Percentiles rank a stretch among this genome's conserved stretches.
These are phyloP conservation scores for Drosophila paucipuncta DNA, from an alignment of 2,888 invertebrate species.

Conservation along the genomic window DNA sequence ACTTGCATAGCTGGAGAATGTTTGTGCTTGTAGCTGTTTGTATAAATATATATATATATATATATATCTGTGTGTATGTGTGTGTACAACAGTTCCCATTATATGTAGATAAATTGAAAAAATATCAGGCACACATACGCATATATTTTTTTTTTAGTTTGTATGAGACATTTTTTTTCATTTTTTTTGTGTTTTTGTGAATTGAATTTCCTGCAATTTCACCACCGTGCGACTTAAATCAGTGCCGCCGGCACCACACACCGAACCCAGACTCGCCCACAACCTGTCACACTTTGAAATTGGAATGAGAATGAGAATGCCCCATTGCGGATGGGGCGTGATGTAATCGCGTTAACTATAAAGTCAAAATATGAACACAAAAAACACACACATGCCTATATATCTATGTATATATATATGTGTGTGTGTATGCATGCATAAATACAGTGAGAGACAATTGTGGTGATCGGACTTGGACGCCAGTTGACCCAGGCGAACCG, in stretches of 20 bases:
- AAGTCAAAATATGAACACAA: constrained; percentile 41
- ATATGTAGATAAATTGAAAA: constrained; percentile 18
- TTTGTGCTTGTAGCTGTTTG: constrained; percentile 5
- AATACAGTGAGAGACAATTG: constrained; percentile 53
- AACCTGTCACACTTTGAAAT: constrained; percentile 39
- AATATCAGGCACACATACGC: constrained; percentile 6
- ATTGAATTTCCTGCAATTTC: constrained; percentile 77
- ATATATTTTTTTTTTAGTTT: constrained; percentile 21
- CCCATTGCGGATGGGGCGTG: constrained; percentile 58
- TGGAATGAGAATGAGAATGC: constrained; percentile 23
- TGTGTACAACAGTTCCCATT: constrained; percentile 19
- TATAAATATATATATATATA: neutral
- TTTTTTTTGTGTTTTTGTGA: constrained; percentile 48
- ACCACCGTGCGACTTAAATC: constrained; percentile 47
- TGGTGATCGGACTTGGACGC: constrained; percentile 51
- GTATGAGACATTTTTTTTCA: constrained; percentile 38
- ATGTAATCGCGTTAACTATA: constrained; percentile 72
- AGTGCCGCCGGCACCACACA: constrained; percentile 1
- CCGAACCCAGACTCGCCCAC: constrained; percentile 18
- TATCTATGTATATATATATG: neutral
- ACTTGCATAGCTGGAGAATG: constrained; percentile 34
- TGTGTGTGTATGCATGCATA: constrained; percentile 2
- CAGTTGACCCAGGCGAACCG: constrained; percentile 66
- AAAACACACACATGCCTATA: constrained; percentile 7
- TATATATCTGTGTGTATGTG: neutral